Evolutionary conservation across 2,797 vertebrate genomes (phyloP).

Genomic region (Aldrovandia affinis): DNA sequence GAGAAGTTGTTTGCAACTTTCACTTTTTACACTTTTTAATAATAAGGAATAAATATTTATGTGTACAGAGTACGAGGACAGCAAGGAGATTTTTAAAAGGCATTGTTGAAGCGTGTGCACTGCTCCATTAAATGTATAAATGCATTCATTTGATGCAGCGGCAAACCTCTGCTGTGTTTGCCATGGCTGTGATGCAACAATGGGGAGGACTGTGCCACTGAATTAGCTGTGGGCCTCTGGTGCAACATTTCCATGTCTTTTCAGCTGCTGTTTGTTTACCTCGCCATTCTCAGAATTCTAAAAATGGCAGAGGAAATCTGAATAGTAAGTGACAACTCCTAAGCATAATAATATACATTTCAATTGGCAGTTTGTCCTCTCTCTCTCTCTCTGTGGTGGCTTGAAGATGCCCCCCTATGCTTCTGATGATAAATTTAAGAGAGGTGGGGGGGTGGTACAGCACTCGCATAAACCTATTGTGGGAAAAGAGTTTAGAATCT

Average conservation of each 20-base stretch:
- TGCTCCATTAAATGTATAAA: conserved; percentile 16
- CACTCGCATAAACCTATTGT: conserved; percentile 21
- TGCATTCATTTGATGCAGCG: conserved; percentile 20
- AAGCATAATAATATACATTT: conserved; percentile 41
- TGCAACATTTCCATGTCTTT: conserved; percentile 6
- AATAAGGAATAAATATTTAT: conserved; percentile 16
- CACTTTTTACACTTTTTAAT: not conserved
- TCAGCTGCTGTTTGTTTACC: conserved; percentile 6
- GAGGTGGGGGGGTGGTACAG: not conserved
- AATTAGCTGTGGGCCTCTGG: not conserved
- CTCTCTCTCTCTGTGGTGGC: conserved; percentile 8
- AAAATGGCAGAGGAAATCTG: conserved; percentile 13
- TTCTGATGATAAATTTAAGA: conserved; percentile 19
- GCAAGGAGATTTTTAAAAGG: not conserved
- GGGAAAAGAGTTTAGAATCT: conserved; percentile 12
- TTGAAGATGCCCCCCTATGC: conserved; percentile 33
- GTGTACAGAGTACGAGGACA: not conserved
- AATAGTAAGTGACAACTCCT: not conserved
- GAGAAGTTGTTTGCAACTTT: not conserved
- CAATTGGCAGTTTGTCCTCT: conserved; percentile 34
- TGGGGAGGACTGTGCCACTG: not conserved
- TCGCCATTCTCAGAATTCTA: not conserved
- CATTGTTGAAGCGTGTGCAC: not conserved
- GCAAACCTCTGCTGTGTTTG: not conserved
- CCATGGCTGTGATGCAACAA: not conserved